These are phyloP conservation scores for Decapterus maruadsi DNA, from an alignment of 2,797 vertebrate genomes.

Conservation along the genomic window DNA sequence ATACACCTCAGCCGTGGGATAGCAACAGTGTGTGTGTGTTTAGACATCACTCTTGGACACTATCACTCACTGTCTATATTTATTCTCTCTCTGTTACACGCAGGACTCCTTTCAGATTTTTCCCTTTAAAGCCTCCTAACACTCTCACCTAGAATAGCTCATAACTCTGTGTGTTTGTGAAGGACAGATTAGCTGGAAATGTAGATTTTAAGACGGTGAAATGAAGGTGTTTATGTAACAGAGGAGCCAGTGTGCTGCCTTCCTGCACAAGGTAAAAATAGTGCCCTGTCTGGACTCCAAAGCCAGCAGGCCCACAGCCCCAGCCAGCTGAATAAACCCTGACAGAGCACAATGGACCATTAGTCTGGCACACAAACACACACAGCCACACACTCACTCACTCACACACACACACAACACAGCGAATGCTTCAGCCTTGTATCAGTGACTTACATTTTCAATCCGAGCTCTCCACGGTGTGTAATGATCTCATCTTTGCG, in stretches of 20 bases:
- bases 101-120: neutral
- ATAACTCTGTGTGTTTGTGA: conserved; percentile 5
- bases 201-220: conserved; percentile 23
- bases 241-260: conserved; percentile 51
- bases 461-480: conserved; percentile 64
- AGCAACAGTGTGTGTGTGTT: conserved; percentile 33
- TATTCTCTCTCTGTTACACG: conserved; percentile 11
- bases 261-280: conserved; percentile 78
- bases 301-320: conserved; percentile 56
- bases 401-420: conserved; percentile 8
- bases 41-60: conserved; percentile 7
- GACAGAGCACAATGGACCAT: conserved; percentile 76
- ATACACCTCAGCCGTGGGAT: conserved; percentile 55
- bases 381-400: conserved; percentile 24
- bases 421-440: conserved; percentile 49
- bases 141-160: conserved; percentile 6
- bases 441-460: conserved; percentile 72
- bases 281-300: conserved; percentile 64
- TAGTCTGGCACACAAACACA: conserved; percentile 62
- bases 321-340: conserved; percentile 74
- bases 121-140: conserved; percentile 9
- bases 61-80: conserved; percentile 33
- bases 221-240: conserved; percentile 49
- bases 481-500: conserved; percentile 80
- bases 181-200: conserved; percentile 16